Base-by-base conservation (phyloP, 2,888 invertebrate species). In the Chrysomela aeneicollis region DNA sequence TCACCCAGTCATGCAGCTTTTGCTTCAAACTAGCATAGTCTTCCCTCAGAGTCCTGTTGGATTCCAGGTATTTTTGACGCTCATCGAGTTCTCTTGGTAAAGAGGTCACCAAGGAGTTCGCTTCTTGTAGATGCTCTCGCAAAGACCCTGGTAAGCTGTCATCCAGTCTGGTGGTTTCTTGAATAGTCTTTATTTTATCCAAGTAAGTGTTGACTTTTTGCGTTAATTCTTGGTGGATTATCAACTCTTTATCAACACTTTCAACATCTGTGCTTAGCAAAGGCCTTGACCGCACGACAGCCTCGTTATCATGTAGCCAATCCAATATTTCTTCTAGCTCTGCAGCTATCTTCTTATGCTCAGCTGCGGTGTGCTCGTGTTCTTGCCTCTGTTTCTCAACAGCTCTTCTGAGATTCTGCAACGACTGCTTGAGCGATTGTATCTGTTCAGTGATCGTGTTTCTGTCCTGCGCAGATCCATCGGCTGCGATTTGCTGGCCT, bases 401-500 rank as follows among this genome's bases (percentile, higher is more conserved):
- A 1, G 91, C 86, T 76, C 93, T 88, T 78, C 94, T 87, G 2
- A 97, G 83, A 62, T 89, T 89, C 59, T 92, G 88, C 15, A 95
- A 83, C 71, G 95, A 93, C 78, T 94, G 93, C 81, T 94, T 95
- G 18, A 97, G 80, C 0, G 92, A 91, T 76, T 95, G 95, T 19
- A 97, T 79, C 73, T 95, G 91, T 78, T 95, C 94, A 1, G 94
- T 94, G 5, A 97, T 91, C 72, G 90, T 90, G 74, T 95, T 95
- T 74, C 93, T 87, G 74, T 96, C 96, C 17, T 92, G 91, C 0
- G 93, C 90, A 1, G 93, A 91, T 47, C 95, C 95, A 83, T 97
- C 96, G 0, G 92, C 91, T 0, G 94, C 94, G 32, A 97, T 96
- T 81, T 95, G 94, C 77, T 94, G 93, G 0, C 96, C 97, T 80